phyloP scores from a whole-genome alignment of 2,113 vertebrate species.

The Stegostoma tigrinum region DNA sequence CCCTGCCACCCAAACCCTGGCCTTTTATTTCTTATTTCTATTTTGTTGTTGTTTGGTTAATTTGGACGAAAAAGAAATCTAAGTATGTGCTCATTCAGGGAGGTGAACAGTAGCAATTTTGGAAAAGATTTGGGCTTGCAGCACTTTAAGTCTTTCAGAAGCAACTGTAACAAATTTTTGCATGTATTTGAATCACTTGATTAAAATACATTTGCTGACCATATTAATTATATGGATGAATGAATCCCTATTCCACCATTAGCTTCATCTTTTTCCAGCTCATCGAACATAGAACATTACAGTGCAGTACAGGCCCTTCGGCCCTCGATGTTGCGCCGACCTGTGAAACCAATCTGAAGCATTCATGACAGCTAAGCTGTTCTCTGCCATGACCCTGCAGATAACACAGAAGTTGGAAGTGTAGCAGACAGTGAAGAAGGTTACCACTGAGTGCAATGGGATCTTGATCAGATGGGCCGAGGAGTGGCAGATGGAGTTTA shows the following conservation, averaged over 20 bases:
- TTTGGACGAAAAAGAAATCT: not conserved
- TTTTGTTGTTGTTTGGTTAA: not conserved
- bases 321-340: too few species aligned
- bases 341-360: too few species aligned
- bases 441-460: too few species aligned
- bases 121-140: not conserved
- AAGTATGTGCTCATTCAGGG: not conserved
- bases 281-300: too few species aligned
- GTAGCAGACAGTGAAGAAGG: too few species aligned
- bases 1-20: too few species aligned
- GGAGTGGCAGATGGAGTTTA: too few species aligned
- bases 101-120: not conserved
- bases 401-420: not conserved
- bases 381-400: not conserved
- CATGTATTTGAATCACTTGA: not conserved
- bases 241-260: not conserved
- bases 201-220: not conserved
- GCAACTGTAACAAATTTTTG: not conserved
- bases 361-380: not conserved
- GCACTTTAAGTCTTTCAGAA: not conserved
- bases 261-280: not conserved
- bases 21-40: not conserved
- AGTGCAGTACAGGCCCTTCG: too few species aligned
- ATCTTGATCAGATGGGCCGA: too few species aligned
- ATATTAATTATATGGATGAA: not conserved